Evolutionary conservation across 2,113 vertebrate species (phyloP), one percentile per base, ranked within the genome.

Genomic region (Leptocoma aspasia): DNA sequence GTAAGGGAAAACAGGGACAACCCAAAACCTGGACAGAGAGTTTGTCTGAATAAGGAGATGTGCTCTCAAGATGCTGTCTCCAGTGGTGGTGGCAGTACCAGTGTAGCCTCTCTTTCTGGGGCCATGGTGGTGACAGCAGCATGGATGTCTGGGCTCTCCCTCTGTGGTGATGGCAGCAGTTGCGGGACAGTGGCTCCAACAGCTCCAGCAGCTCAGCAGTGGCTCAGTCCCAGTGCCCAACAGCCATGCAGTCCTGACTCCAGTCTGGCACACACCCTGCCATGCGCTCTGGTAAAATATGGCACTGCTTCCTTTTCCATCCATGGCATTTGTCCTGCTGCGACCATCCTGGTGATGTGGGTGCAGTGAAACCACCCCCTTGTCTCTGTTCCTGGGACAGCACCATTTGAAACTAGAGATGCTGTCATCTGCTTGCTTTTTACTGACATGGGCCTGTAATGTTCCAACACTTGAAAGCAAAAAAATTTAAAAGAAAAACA

Each of bases 151-250:
- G 50, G 22, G 37, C 44, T 49, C 20, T 30, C 23, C 33, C 30
- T 52, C 45, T 35, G 15, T 19, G 26, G 13, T 47, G 16, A 10
- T 39, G 13, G n/a, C 42, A 82, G 30, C 30, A 82, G 28, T 8
- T 16, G 39, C 12, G 39, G 39, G 39, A 39, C 39, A 68, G 78
- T 1, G 1, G 20, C 27, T 75, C 39, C 23, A 26, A 8, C 2
- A 4, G 24, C 33, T 75, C 21, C 26, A 23, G 56, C 44, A 49
- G 56, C 50, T 45, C 41, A 11, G 1, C 26, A 30, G n/a, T 7
- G 21, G 6, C 42, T 68, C 17, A 22, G 1, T 39, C 23, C 35
- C 1, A 0, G 30, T n/a, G 53, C 44, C 31, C 44, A n/a, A 0
- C 11, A 21, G 7, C 27, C 5, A 9, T 22, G 23, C 30, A 41